Base-by-base conservation (phyloP, 2,888 invertebrate genomes). In the Urechis unicinctus region DNA sequence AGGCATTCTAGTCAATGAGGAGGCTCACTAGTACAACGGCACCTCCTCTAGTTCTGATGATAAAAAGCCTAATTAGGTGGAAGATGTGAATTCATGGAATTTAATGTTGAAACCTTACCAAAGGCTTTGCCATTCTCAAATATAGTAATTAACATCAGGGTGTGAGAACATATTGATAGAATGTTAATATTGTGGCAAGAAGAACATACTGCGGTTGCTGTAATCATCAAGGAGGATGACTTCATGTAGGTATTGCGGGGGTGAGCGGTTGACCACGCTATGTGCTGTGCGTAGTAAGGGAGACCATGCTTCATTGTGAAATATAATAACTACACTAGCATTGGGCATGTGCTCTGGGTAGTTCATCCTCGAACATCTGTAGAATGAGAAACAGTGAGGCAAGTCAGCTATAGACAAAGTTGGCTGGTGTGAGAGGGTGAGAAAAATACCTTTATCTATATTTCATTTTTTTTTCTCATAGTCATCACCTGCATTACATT, bases 171-270 rank as follows among this genome's bases (percentile, higher is more conserved):
- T n/a, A n/a, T n/a, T n/a, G n/a, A n/a, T 36, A 13, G 36, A 36
- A 48, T 22, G 29, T 29, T 13, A 43, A 9, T 24, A 17, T 22
- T 54, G 17, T 6, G 28, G 28, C 72, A 71, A 77, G 36, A 36
- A 36, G n/a, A n/a, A n/a, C n/a, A n/a, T 36, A 85, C 85, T 82
- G 77, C 83, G 84, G 42, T 89, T 88, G 63, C 93, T 93, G 76
- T 86, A 86, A 79, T 97, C 96, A 74, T 97, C 95, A n/a, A 96
- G 88, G 9, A 97, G 81, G 69, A 97, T 88, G 56, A 97, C 88
- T 81, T 97, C 95, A 73, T 91, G 87, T 17, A 97, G 81, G 68
- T 88, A 83, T 60, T 79, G 81, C 63, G 80, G 82, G 36, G 84
- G 88, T 68, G 85, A 86, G 78, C 86, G 80, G 73, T 89, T 87